These are phyloP conservation scores for Drosophila melanica DNA, from an alignment of 1,140 invertebrate genomes.

Conservation along the genomic window DNA sequence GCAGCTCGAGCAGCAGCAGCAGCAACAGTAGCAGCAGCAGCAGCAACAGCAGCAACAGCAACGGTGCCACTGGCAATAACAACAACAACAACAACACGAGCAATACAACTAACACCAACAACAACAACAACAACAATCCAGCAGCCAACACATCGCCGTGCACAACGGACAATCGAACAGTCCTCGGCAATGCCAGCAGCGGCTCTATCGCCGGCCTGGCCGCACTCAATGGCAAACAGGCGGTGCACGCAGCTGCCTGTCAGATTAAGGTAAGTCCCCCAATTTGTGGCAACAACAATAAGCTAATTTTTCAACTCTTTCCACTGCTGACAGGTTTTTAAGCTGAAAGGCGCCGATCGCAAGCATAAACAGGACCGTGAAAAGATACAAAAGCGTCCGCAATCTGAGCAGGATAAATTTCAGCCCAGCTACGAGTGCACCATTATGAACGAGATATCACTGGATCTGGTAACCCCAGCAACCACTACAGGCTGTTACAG, in stretches of 20 bases:
- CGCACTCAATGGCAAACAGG: slow-evolving; percentile 75
- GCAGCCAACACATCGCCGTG: slow-evolving; percentile 22
- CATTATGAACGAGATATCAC: slow-evolving; percentile 92
- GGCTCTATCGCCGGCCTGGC: slow-evolving; percentile 73
- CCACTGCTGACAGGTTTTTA: slow-evolving; percentile 86
- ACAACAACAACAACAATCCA: slow-evolving; percentile 30
- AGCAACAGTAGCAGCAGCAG: slow-evolving; percentile 21
- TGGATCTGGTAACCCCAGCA: slow-evolving; percentile 79
- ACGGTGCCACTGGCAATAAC: slow-evolving; percentile 16
- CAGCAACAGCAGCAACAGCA: slow-evolving; percentile 31
- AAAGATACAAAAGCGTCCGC: slow-evolving; percentile 94
- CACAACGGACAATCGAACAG: slow-evolving; percentile 30
- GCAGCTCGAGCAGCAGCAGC: slow-evolving; percentile 37
- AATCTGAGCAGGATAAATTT: slow-evolving; percentile 95
- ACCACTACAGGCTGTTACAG: slow-evolving; percentile 74
- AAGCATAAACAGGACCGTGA: slow-evolving; percentile 99
- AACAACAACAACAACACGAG: slow-evolving; percentile 9
- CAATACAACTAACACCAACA: slow-evolving; percentile 25
- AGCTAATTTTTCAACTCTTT: not conserved
- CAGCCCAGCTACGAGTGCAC: slow-evolving; percentile 98
- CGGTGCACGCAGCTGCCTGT: slow-evolving; percentile 96
- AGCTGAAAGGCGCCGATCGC: slow-evolving; percentile 97
- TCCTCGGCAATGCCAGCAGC: slow-evolving; percentile 13
- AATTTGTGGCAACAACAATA: not conserved
- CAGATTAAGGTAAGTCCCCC: slow-evolving; percentile 92